phyloP scores from a whole-genome alignment of 2,113 vertebrate species.

The Mobula hypostoma region DNA sequence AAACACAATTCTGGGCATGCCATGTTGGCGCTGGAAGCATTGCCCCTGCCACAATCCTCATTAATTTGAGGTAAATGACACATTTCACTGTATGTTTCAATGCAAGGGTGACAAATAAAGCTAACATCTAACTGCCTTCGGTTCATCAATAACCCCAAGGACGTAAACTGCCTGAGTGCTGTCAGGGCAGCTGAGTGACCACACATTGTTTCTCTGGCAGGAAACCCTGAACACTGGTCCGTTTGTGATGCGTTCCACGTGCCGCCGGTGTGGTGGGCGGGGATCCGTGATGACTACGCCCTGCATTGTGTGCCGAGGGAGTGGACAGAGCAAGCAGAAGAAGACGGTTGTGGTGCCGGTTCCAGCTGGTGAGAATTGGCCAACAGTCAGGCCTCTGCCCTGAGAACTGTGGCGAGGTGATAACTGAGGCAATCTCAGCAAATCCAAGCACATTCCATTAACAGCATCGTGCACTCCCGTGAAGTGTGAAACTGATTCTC shows the following conservation, averaged over 20 bases:
- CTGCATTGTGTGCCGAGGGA: slow-evolving; percentile 70
- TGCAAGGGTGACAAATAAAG: no score
- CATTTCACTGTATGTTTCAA: no score
- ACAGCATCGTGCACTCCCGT: no score
- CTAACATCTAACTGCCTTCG: background rate
- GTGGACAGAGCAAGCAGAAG: slow-evolving; percentile 84
- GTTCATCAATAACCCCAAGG: background rate
- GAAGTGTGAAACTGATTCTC: background rate
- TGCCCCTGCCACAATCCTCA: no score
- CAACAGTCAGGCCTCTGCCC: no score
- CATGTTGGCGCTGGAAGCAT: no score
- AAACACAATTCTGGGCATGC: no score
- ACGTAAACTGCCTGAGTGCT: background rate
- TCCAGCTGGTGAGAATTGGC: slow-evolving; percentile 75
- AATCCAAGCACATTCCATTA: background rate
- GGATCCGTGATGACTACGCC: slow-evolving; percentile 74
- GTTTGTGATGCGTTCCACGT: slow-evolving; percentile 93
- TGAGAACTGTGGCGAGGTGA: no score
- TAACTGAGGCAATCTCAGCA: background rate
- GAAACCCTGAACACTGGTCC: slow-evolving; percentile 92
- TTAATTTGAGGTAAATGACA: no score
- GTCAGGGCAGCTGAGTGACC: background rate
- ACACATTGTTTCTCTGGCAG: slow-evolving; percentile 48
- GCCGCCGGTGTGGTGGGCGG: slow-evolving; percentile 78
- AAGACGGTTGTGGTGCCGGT: slow-evolving; percentile 83